These are phyloP conservation scores for Erythrolamprus reginae DNA, from an alignment of 2,113 vertebrate genomes.

Conservation along the genomic window DNA sequence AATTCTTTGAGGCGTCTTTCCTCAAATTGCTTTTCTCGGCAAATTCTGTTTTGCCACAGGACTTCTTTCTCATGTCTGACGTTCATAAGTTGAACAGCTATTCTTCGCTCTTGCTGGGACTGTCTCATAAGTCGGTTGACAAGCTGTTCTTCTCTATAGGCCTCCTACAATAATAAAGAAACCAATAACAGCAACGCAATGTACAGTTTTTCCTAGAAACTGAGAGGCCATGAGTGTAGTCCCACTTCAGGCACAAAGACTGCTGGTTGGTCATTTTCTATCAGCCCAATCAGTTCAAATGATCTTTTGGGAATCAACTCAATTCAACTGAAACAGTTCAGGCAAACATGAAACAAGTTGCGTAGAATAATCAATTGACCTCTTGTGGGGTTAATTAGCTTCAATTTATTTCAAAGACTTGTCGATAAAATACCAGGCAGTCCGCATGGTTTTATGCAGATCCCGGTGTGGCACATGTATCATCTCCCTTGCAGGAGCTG, in stretches of 20 bases:
- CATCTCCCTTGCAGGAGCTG: too few relatives aligned
- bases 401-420: neutral
- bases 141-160: constrained; percentile 79
- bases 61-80: constrained; percentile 85
- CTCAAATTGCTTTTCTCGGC: constrained; percentile 85
- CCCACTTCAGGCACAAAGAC: neutral
- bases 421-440: neutral
- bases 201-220: neutral
- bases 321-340: neutral
- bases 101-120: constrained; percentile 83
- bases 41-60: constrained; percentile 82
- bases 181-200: neutral
- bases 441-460: too few relatives aligned
- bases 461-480: too few relatives aligned
- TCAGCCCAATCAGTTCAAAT: too few relatives aligned
- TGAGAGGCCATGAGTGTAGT: neutral
- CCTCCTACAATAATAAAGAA: constrained; percentile 68
- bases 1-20: constrained; percentile 81
- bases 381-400: neutral
- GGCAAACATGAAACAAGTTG: neutral
- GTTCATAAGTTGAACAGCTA: constrained; percentile 85
- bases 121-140: constrained; percentile 82
- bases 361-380: neutral
- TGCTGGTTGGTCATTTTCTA: neutral
- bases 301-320: neutral